Conservation (phyloP, 2,888 invertebrate genomes). For the Calliphora vomitoria region DNA sequence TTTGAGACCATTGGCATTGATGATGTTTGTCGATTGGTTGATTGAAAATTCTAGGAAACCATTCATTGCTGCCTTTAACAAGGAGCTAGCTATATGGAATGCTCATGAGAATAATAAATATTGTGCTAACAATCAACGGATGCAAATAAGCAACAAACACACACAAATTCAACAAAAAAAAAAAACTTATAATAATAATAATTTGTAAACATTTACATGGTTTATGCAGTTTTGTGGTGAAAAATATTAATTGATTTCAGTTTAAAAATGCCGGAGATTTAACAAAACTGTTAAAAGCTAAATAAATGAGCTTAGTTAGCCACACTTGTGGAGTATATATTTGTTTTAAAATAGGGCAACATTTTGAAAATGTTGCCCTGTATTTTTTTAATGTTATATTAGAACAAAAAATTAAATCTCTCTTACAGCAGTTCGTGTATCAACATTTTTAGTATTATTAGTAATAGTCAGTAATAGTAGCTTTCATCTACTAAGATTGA, state of each 20-base stretch:
- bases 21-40: slow-evolving; percentile 73
- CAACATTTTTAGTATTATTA: too few species aligned
- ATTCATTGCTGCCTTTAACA: slow-evolving; percentile 66
- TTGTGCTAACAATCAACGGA: slow-evolving; percentile 68
- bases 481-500: too few species aligned
- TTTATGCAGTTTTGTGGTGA: background rate
- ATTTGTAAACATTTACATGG: slow-evolving; percentile 61
- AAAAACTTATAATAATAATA: slow-evolving; percentile 54
- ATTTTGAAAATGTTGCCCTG: too few species aligned
- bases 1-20: slow-evolving; percentile 70
- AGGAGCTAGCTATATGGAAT: slow-evolving; percentile 62
- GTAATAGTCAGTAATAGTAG: too few species aligned
- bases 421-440: too few species aligned
- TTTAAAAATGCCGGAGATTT: background rate
- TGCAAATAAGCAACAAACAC: slow-evolving; percentile 51
- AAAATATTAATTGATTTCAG: slow-evolving; percentile 22
- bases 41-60: slow-evolving; percentile 73
- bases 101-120: slow-evolving; percentile 73
- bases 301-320: too few species aligned
- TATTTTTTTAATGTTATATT: too few species aligned
- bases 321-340: too few species aligned
- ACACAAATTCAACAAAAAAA: slow-evolving; percentile 9
- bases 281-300: too few species aligned
- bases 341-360: too few species aligned
- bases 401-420: too few species aligned